These are phyloP conservation scores for Ellobius talpinus DNA, from an alignment of 2,113 vertebrate genomes.

Conservation along the genomic window DNA sequence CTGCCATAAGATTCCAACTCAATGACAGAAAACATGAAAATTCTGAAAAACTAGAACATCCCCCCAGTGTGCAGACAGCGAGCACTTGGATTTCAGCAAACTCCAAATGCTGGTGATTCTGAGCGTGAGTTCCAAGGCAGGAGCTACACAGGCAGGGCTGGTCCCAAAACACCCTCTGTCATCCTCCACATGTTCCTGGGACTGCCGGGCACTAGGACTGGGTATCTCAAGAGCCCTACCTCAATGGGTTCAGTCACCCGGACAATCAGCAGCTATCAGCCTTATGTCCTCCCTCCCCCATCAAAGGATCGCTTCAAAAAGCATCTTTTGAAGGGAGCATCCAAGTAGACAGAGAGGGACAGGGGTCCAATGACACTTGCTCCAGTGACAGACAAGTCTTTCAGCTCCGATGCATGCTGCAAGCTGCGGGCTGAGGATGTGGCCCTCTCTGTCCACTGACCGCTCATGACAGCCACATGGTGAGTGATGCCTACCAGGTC, in stretches of 20 bases:
- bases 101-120: neutral
- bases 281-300: conserved; percentile 31
- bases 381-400: conserved; percentile 44
- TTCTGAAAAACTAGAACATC: neutral
- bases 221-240: conserved; percentile 52
- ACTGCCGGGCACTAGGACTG: neutral
- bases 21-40: neutral
- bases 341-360: conserved; percentile 54
- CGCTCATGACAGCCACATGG: neutral
- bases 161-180: neutral
- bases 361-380: conserved; percentile 62
- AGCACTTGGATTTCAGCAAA: neutral
- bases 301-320: conserved; percentile 59
- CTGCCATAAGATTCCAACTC: neutral
- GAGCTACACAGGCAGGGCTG: neutral
- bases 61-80: neutral
- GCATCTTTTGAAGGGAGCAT: conserved; percentile 76
- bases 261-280: conserved; percentile 75
- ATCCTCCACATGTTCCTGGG: conserved; percentile 11
- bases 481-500: neutral
- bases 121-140: conserved; percentile 35
- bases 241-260: conserved; percentile 75
- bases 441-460: neutral
- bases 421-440: neutral
- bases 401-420: neutral